Evolutionary conservation across 2,113 vertebrate genomes (phyloP), one percentile per base, ranked within the genome.

Genomic region (Onychostruthus taczanowskii): DNA sequence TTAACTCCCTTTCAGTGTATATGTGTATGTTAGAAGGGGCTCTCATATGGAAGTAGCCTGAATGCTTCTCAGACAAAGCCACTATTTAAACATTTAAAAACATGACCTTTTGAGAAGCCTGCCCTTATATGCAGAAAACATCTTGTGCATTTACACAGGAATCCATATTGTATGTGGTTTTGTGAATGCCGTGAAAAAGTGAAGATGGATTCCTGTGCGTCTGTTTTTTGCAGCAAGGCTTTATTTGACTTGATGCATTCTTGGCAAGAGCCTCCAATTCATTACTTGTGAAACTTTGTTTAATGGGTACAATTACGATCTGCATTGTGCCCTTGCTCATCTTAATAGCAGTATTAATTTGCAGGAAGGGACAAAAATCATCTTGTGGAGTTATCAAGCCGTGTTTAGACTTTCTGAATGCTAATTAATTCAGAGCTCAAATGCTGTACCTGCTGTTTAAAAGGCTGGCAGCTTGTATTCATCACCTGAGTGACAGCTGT

Each of bases 401-500:
- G 67, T 80, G 87, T 95, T 94, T 81, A 87, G 89, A 62, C 87
- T 97, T 98, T 97, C 91, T 95, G 96, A 96, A 97, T 97, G 97
- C 96, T 98, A 98, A 98, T 98, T 97, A 97, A 97, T 98, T 97
- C 97, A 80, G 95, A 97, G 89, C 90, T 97, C 95, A 53, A 96
- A 95, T 94, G 85, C 90, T 95, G 95, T 96, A 97, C 97, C 97
- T 98, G 96, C 97, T 97, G 93, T 94, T 97, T 97, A 96, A 96
- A 97, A 96, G 96, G 88, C 96, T 98, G 97, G 95, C 96, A 98
- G 97, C 92, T 97, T 98, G 95, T 95, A 97, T 98, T 98, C 97
- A 97, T 98, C 97, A 97, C 95, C 97, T 97, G 97, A 98, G 50
- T 98, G 98, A 97, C 98, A 98, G 97, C 97, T 98, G 96, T 96